Conservation (phyloP, 2,113 vertebrate species). For the Neogobius melanostomus region DNA sequence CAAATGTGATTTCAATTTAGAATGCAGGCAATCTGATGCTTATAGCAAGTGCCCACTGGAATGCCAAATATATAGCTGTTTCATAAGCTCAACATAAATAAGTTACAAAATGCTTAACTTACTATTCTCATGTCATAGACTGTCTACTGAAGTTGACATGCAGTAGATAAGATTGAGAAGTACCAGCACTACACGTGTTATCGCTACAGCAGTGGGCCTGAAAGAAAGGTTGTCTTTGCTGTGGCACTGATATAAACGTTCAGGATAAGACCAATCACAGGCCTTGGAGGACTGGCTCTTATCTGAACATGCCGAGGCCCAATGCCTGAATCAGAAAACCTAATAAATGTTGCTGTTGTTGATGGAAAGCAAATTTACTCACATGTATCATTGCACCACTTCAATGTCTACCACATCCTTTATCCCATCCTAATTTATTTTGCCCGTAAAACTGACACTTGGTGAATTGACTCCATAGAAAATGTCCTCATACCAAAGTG, state of each 20-base stretch:
- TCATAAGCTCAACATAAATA: constrained; percentile 4
- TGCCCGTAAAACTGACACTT: neutral
- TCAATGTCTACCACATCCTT: constrained; percentile 4
- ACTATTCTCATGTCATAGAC: neutral
- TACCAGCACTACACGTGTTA: constrained; percentile 21
- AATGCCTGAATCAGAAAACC: constrained; percentile 2
- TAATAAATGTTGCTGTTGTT: neutral
- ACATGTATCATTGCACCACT: neutral
- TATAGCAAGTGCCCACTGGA: constrained; percentile 20
- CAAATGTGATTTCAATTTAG: too few relatives aligned
- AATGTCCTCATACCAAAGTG: constrained; percentile 22
- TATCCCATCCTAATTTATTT: constrained; percentile 2
- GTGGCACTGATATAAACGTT: constrained; percentile 6
- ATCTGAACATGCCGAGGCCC: constrained; percentile 21
- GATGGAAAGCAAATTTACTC: neutral
- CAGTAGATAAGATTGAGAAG: constrained; percentile 14
- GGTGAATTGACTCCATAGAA: constrained; percentile 29
- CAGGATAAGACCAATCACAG: constrained; percentile 31
- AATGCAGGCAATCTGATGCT: neutral
- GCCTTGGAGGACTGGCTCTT: constrained; percentile 24
- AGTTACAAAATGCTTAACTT: neutral
- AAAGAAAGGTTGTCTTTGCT: neutral
- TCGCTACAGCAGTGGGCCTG: constrained; percentile 8
- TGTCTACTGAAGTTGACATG: neutral
- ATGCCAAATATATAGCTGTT: constrained; percentile 41